These are phyloP conservation scores for Blastomussa wellsi DNA, from an alignment of 92 coral and sea anemone species.

Conservation along the genomic window DNA sequence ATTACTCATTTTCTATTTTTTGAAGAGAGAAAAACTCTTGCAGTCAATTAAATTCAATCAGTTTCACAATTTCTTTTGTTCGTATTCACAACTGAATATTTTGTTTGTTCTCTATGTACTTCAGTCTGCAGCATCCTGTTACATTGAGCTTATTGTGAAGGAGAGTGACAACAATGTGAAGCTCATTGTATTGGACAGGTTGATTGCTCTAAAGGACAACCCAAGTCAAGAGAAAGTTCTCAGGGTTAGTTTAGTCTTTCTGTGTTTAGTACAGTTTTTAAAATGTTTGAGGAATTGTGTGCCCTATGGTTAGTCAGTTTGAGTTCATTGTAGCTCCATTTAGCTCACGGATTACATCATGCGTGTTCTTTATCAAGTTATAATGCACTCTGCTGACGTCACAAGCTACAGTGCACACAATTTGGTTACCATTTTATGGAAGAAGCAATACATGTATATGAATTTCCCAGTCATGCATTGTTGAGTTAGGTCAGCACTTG, in stretches of 20 bases:
- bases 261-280: not conserved
- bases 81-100: not conserved
- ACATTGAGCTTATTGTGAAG: conserved; percentile 98
- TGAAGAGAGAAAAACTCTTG: not conserved
- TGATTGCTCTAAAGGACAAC: conserved; percentile 89
- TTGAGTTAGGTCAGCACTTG: too few relatives aligned
- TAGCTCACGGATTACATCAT: too few relatives aligned
- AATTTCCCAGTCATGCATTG: too few relatives aligned
- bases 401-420: too few relatives aligned
- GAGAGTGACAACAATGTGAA: conserved; percentile 99
- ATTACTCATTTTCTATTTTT: too few relatives aligned
- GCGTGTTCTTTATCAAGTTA: too few relatives aligned
- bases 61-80: not conserved
- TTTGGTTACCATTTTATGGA: too few relatives aligned
- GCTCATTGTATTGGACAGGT: conserved; percentile 94
- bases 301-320: too few relatives aligned
- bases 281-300: too few relatives aligned
- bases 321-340: too few relatives aligned
- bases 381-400: too few relatives aligned
- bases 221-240: conserved; percentile 97
- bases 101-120: not conserved
- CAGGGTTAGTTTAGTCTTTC: conserved; percentile 54
- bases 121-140: conserved; percentile 98
- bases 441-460: too few relatives aligned
- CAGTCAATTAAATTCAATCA: not conserved